Base-by-base conservation (phyloP, 2,113 vertebrate species). In the Mastomys coucha region DNA sequence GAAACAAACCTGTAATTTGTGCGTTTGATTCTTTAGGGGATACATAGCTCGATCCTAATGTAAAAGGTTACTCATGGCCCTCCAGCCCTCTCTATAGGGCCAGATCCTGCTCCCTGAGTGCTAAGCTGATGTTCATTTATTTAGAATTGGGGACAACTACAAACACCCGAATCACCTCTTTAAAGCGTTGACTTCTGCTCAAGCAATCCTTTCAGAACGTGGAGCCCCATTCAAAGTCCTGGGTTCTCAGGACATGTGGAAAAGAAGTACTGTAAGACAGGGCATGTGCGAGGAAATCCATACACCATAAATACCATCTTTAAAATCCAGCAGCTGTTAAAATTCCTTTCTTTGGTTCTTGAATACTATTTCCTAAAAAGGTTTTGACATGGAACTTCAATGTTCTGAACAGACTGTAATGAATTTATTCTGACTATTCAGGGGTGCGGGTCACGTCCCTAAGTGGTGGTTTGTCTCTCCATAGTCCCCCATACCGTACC, bases 331-430 rank as follows among this genome's bases (percentile, higher is more conserved):
- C 76, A 65, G 5, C 39, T 78, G 76, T 81, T 33, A 70, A 91
- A 31, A 20, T 94, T 81, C 53, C 28, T 94, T 87, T 90, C n/a
- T 91, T 94, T 36, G 28, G 2, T 67, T 91, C 58, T 75, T 78
- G 17, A 89, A 82, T 6, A 70, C 67, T 73, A 24, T 1, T n/a
- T 58, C 81, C 45, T 45, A 33, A 86, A 86, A 86, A 49, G 81
- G n/a, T 81, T 90, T 53, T 70, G 72, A 85, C 39, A 19, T 42
- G 22, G 56, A 87, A 56, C 0, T 13, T 88, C 65, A 88, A 73
- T 56, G 33, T 80, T 58, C n/a, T 75, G 51, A 63, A 39, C 26
- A 91, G 33, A 26, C 33, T 78, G 53, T 85, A 90, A 82, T 58
- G 31, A 26, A 65, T 72, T 28, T 87, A 70, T 77, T 80, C 19